Evolutionary conservation across 2,888 invertebrate species (phyloP).

Genomic region (Metallyticus violacea): DNA sequence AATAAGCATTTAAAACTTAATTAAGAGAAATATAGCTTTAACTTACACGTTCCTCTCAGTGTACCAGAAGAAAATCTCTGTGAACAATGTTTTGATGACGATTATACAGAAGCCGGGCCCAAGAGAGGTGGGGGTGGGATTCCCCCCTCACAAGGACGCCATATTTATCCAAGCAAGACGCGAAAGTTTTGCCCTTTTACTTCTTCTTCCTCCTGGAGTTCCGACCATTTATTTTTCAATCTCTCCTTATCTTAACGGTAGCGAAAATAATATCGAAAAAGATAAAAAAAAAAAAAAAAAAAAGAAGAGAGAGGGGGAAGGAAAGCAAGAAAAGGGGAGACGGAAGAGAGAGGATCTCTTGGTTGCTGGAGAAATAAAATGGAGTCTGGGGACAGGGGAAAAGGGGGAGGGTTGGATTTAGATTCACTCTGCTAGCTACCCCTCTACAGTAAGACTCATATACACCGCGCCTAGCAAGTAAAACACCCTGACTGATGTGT

Average conservation of each 20-base stretch:
- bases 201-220: constrained; percentile 17
- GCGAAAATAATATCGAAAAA: constrained; percentile 34
- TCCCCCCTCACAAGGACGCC: constrained; percentile 11
- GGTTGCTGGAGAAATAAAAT: constrained; percentile 6
- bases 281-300: constrained; percentile 21
- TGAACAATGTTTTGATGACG: constrained; percentile 1
- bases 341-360: not conserved
- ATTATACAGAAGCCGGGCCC: not conserved
- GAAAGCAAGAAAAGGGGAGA: not conserved
- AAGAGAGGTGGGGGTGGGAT: not conserved
- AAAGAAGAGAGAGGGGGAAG: not conserved
- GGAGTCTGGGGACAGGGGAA: not conserved
- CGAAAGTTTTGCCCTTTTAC: constrained; percentile 22
- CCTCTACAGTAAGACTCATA: no score
- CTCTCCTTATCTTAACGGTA: constrained; percentile 33
- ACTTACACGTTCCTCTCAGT: no score
- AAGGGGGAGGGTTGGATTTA: not conserved
- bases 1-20: no score
- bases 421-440: not conserved
- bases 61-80: no score
- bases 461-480: no score
- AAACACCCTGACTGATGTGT: no score
- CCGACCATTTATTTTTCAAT: constrained; percentile 35
- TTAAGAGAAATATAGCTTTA: no score
- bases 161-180: constrained; percentile 20